Evolutionary conservation across 1,140 invertebrate species (phyloP), one percentile per base, ranked within the genome.

Genomic region (Gonioctena quinquepunctata): DNA sequence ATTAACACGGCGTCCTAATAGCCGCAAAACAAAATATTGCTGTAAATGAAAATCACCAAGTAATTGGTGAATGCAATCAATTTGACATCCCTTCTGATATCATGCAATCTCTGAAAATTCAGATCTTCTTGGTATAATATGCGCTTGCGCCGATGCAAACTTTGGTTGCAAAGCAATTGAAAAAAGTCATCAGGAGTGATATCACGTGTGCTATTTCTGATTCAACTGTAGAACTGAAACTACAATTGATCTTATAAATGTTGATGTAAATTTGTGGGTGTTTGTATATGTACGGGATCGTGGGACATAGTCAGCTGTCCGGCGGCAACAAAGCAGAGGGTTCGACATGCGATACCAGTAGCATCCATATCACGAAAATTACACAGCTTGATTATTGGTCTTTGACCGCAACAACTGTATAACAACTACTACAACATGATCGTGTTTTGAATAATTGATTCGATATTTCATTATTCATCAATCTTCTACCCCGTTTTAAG

Each of bases 351-450:
- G 27, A 48, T 64, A 64, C 61, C 28, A 64, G 63, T 66, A 66
- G 48, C 63, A 66, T 66, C 63, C 63, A 26, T 66, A 48, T 54
- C 66, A 67, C 62, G 66, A 67, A 71, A 67, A 71, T 69, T 72
- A 61, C 26, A 66, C 49, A 48, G 68, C 28, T 57, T 72, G 68
- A 70, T 69, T 70, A 70, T 33, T 73, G 71, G 68, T 57, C 71
- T 70, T 57, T 67, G 71, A 69, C 67, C 71, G 71, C 68, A 70
- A 73, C 67, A 70, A 70, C 67, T 70, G 60, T 61, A 59, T 73
- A 70, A 73, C 68, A 70, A 70, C 57, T 73, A 73, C 57, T 70
- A 73, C 67, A 73, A 70, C 63, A 70, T 69, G 63, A 73, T 67
- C 68, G 64, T 48, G 18, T 4, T 67, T 28, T 73, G 49, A 70